These are phyloP conservation scores for Argopecten irradians DNA, from an alignment of 1,140 invertebrate species.

Conservation along the genomic window DNA sequence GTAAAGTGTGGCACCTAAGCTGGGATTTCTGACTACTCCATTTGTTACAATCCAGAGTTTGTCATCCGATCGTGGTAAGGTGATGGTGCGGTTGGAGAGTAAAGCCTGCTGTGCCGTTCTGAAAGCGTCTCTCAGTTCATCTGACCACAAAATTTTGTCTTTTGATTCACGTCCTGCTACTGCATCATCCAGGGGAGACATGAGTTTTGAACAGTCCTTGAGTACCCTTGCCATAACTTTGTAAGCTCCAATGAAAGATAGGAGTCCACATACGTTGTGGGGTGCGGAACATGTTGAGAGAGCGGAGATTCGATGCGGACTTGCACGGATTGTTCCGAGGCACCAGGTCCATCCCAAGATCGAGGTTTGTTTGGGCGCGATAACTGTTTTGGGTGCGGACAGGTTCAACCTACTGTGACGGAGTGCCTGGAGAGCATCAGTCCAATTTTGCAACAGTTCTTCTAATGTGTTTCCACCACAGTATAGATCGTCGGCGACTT, in stretches of 20 bases:
- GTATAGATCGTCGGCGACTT: slow-evolving; percentile 28
- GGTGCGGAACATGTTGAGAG: slow-evolving; percentile 38
- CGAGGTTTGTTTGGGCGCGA: too few relatives aligned
- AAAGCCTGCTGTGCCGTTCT: too few relatives aligned
- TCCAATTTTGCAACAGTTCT: slow-evolving; percentile 1
- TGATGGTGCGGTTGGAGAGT: too few relatives aligned
- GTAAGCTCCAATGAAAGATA: slow-evolving; percentile 52
- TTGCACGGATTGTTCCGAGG: slow-evolving; percentile 37
- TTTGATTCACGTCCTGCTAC: too few relatives aligned
- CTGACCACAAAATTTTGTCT: too few relatives aligned
- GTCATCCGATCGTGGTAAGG: too few relatives aligned
- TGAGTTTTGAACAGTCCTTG: background rate
- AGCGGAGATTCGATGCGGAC: slow-evolving; percentile 43
- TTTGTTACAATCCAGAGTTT: too few relatives aligned
- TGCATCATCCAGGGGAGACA: too few relatives aligned
- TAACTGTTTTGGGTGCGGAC: too few relatives aligned
- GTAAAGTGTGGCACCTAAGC: background rate
- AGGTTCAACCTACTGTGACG: too few relatives aligned
- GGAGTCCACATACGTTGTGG: slow-evolving; percentile 45
- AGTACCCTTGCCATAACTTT: slow-evolving; percentile 46
- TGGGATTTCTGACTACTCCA: too few relatives aligned
- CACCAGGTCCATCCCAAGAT: slow-evolving; percentile 49
- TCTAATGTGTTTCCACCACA: slow-evolving; percentile 30
- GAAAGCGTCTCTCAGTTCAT: too few relatives aligned
- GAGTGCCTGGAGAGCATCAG: slow-evolving; percentile 41